Evolutionary conservation across 2,888 invertebrate genomes (phyloP).

Genomic region (Lithophane ornitopus): DNA sequence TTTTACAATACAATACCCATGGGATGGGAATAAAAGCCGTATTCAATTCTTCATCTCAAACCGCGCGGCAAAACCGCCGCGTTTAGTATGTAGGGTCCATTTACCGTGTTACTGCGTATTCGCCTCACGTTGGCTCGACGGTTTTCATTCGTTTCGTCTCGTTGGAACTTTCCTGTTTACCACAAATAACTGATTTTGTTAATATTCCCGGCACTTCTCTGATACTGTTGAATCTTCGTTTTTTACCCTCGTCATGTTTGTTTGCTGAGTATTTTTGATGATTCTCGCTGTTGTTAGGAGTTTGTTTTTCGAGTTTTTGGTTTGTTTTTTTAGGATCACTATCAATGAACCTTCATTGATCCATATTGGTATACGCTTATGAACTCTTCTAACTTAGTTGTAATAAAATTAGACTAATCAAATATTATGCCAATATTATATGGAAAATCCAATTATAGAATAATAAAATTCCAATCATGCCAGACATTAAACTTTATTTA

Average conservation of each 20-base stretch:
- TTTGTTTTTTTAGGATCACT: background rate
- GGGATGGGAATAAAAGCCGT: slow-evolving; percentile 14
- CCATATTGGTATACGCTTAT: background rate
- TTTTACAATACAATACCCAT: slow-evolving; percentile 30
- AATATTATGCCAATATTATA: background rate
- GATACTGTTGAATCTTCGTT: slow-evolving; percentile 42
- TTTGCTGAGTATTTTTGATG: slow-evolving; percentile 35
- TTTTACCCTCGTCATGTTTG: slow-evolving; percentile 21
- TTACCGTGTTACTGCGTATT: slow-evolving; percentile 60
- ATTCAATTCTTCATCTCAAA: slow-evolving; percentile 23
- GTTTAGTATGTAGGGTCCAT: slow-evolving; percentile 35
- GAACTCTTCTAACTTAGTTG: background rate
- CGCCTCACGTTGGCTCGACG: slow-evolving; percentile 59
- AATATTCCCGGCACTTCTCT: slow-evolving; percentile 54
- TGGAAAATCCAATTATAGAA: background rate
- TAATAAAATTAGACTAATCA: background rate
- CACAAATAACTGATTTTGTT: slow-evolving; percentile 63
- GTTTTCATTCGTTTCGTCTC: slow-evolving; percentile 50
- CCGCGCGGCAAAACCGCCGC: slow-evolving; percentile 16
- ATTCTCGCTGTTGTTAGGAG: background rate
- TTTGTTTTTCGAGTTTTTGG: slow-evolving; percentile 1
- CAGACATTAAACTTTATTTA: too few relatives aligned
- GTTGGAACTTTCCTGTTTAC: slow-evolving; percentile 70
- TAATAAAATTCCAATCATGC: background rate
- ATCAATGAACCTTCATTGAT: background rate